A percentile compares a stretch with the other conserved stretches of the same genome.
phyloP scores from a whole-genome alignment of 2,888 invertebrate genomes.

The Calameuta idolon region DNA sequence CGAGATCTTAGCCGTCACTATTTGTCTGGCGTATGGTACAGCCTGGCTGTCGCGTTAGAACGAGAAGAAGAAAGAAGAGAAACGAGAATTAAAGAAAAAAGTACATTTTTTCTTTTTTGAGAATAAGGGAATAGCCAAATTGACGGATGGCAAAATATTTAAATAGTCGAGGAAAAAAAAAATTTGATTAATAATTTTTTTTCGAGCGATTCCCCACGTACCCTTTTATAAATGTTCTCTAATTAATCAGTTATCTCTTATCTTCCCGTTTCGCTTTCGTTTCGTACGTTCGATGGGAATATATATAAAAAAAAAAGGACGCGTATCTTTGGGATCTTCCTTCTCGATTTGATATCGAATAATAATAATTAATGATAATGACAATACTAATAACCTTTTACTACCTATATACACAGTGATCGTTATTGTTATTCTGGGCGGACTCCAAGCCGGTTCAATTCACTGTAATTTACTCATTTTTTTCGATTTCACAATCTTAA shows the following conservation, averaged over 20 bases:
- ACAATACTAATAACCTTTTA: constrained; percentile 10
- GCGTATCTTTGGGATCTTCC: constrained; percentile 11
- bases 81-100: neutral
- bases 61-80: neutral
- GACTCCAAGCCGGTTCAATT: constrained; percentile 6
- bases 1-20: neutral
- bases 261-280: neutral
- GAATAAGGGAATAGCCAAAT: neutral
- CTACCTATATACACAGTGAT: constrained; percentile 9
- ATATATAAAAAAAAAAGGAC: neutral
- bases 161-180: neutral
- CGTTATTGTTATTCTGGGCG: neutral
- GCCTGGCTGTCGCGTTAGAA: neutral
- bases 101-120: neutral
- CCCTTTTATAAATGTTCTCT: neutral
- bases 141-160: neutral
- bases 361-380: constrained; percentile 5
- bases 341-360: constrained; percentile 10
- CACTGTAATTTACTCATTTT: neutral
- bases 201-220: neutral
- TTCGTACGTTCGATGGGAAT: neutral
- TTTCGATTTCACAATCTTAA: neutral
- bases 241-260: neutral
- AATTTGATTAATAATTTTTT: neutral
- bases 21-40: neutral